phyloP scores from a whole-genome alignment of 2,113 vertebrate species.

The Daubentonia madagascariensis region DNA sequence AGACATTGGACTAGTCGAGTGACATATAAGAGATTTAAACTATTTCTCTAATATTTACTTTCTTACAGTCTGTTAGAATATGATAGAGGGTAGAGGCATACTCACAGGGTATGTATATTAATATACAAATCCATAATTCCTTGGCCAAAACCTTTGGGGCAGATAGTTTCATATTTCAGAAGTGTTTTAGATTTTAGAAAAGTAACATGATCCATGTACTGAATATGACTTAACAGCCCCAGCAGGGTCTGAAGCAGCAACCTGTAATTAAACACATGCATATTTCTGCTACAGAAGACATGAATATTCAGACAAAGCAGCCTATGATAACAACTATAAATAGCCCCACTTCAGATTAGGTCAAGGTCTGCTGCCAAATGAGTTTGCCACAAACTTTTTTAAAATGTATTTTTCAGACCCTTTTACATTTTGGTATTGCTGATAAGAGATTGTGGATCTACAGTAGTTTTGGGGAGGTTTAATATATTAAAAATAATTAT shows the following conservation, averaged over 20 bases:
- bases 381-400: neutral
- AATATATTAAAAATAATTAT: neutral
- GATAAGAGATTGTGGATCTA: neutral
- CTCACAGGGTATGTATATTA: neutral
- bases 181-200: neutral
- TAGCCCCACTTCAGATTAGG: neutral
- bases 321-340: neutral
- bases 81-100: neutral
- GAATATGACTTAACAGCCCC: neutral
- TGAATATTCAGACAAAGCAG: neutral
- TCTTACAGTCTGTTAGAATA: neutral
- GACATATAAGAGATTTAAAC: neutral
- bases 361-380: neutral
- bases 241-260: neutral
- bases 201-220: neutral
- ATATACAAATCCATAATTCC: neutral
- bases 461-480: accelerated
- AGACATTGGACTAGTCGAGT: neutral
- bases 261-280: neutral
- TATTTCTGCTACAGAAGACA: neutral
- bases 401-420: neutral
- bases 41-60: neutral
- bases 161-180: neutral
- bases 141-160: neutral
- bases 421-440: neutral